Conservation (phyloP, 35 echinoderm and acorn worm species). For the Strongylocentrotus purpuratus region DNA sequence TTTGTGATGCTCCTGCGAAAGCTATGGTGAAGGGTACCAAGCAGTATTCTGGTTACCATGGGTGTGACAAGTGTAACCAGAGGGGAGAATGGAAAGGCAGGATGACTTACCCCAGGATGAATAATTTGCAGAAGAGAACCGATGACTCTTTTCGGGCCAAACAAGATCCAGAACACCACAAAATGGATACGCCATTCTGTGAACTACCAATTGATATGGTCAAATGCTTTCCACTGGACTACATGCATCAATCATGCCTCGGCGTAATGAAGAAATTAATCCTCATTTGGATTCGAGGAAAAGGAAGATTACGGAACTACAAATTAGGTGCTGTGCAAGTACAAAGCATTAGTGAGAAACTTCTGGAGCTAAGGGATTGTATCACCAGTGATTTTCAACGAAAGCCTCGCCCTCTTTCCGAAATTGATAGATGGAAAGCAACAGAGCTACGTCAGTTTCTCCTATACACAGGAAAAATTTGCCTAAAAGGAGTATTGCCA, state of each 20-base stretch:
- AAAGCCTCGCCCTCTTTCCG: constrained; percentile 62
- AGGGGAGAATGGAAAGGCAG: constrained; percentile 73
- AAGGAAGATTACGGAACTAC: constrained; percentile 39
- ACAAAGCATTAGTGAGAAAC: constrained; percentile 59
- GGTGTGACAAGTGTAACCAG: constrained; percentile 74
- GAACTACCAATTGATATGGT: constrained; percentile 65
- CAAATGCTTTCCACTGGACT: constrained; percentile 59
- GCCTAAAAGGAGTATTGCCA: constrained; percentile 48
- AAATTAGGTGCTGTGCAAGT: constrained; percentile 46
- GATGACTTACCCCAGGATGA: constrained; percentile 61
- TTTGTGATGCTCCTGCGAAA: constrained; percentile 57
- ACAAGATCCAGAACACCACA: constrained; percentile 59
- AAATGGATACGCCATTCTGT: constrained; percentile 50
- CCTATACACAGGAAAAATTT: constrained; percentile 61
- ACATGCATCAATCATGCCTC: constrained; percentile 77
- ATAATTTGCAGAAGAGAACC: constrained; percentile 58
- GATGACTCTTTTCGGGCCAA: constrained; percentile 65
- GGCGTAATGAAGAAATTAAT: constrained; percentile 67
- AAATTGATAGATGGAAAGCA: constrained; percentile 82
- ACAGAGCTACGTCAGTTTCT: constrained; percentile 67
- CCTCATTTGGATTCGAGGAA: constrained; percentile 75
- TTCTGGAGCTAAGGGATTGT: constrained; percentile 31
- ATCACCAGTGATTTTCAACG: constrained; percentile 56
- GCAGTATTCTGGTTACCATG: constrained; percentile 63
- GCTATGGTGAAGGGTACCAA: constrained; percentile 58